These are phyloP conservation scores for Neocloeon triangulifer DNA, from an alignment of 1,140 invertebrate species.

Conservation along the genomic window DNA sequence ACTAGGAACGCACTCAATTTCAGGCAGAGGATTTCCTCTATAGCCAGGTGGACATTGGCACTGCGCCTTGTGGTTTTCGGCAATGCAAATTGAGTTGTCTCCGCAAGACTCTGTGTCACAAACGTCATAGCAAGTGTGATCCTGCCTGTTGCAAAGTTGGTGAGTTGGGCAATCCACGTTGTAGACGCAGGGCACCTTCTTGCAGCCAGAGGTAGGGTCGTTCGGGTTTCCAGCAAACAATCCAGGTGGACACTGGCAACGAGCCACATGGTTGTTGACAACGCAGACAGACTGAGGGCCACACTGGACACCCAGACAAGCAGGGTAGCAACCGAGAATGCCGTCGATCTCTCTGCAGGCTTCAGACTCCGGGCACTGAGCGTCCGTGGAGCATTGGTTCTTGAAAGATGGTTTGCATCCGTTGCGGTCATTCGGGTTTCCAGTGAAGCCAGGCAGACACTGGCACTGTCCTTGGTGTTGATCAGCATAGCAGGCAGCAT, in stretches of 20 bases:
- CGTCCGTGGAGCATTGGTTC: slow-evolving; percentile 53
- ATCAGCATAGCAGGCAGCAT: slow-evolving; percentile 52
- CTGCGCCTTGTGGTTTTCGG: slow-evolving; percentile 52
- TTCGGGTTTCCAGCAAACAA: slow-evolving; percentile 63
- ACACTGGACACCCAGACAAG: slow-evolving; percentile 51
- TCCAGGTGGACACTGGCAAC: slow-evolving; percentile 70
- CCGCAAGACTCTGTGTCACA: slow-evolving; percentile 65
- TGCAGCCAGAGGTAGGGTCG: slow-evolving; percentile 45
- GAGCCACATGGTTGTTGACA: slow-evolving; percentile 66
- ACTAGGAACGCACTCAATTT: slow-evolving; percentile 45
- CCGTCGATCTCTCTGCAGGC: slow-evolving; percentile 30
- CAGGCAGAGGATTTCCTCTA: slow-evolving; percentile 51
- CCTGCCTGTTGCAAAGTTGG: slow-evolving; percentile 58
- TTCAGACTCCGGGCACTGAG: slow-evolving; percentile 57
- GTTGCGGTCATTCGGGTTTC: slow-evolving; percentile 69
- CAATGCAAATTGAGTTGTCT: slow-evolving; percentile 65
- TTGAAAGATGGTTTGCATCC: slow-evolving; percentile 48
- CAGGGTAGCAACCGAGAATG: slow-evolving; percentile 34
- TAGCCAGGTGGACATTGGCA: slow-evolving; percentile 71
- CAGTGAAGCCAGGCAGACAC: slow-evolving; percentile 53
- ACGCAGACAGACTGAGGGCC: slow-evolving; percentile 66
- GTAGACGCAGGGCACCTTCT: slow-evolving; percentile 59
- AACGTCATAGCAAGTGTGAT: slow-evolving; percentile 58
- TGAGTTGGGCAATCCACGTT: slow-evolving; percentile 55
- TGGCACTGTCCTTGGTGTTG: slow-evolving; percentile 54